Evolutionary conservation across 2,888 invertebrate genomes (phyloP).

Genomic region (Pristionchus entomophagus): DNA sequence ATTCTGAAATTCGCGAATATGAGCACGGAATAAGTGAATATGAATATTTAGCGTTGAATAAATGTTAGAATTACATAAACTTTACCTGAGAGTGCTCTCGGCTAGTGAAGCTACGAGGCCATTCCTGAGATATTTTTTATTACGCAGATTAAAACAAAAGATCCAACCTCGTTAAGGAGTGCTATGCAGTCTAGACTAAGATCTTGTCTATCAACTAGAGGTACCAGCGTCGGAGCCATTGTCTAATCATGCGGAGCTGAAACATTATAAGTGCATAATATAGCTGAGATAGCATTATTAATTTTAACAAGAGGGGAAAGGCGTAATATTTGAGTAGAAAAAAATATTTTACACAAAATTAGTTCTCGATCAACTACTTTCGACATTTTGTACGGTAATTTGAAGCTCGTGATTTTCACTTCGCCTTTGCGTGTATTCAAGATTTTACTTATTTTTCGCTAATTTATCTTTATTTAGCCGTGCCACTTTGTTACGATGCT

Average conservation of each 20-base stretch:
- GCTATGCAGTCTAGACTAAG: conserved; percentile 41
- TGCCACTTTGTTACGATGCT: neutral
- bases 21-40: neutral
- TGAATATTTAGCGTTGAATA: neutral
- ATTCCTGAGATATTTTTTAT: conserved; percentile 55
- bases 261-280: neutral
- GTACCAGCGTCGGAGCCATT: conserved; percentile 6
- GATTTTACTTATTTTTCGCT: neutral
- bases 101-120: conserved; percentile 63
- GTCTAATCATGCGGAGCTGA: neutral
- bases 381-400: neutral
- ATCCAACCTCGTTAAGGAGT: conserved; percentile 45
- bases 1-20: conserved; percentile 43
- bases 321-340: no score
- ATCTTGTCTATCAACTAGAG: conserved; percentile 43
- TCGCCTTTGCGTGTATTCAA: neutral
- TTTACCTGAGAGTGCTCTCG: conserved; percentile 56
- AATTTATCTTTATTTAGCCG: neutral
- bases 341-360: conserved; percentile 28
- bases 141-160: neutral
- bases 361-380: neutral
- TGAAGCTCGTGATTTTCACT: conserved; percentile 7
- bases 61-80: neutral
- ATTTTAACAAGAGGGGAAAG: neutral
- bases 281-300: no score